These are phyloP conservation scores for Drosophila auraria DNA, from an alignment of 1,140 invertebrate genomes.

Conservation along the genomic window DNA sequence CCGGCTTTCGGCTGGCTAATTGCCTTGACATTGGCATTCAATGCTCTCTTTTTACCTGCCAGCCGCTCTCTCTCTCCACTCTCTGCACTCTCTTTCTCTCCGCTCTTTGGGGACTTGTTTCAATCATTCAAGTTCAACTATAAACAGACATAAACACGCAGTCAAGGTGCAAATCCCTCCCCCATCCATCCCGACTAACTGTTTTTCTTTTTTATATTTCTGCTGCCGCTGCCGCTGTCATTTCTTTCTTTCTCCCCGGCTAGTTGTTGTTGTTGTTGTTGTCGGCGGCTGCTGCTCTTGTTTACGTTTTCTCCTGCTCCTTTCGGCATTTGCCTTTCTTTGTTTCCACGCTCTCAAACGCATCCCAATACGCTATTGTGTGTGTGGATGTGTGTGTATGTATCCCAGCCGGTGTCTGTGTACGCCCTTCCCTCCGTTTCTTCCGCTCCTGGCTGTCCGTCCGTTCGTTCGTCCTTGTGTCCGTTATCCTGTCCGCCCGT, in stretches of 20 bases:
- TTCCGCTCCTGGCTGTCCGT: constrained; percentile 20
- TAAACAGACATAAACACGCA: constrained; percentile 60
- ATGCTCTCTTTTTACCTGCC: constrained; percentile 15
- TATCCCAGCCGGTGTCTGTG: constrained; percentile 57
- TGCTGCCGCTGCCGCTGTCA: constrained; percentile 2
- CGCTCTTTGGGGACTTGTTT: constrained; percentile 44
- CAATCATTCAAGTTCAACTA: constrained; percentile 66
- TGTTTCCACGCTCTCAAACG: constrained; percentile 38
- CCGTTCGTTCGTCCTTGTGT: constrained; percentile 25
- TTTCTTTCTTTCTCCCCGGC: constrained; percentile 15
- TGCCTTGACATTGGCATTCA: constrained; percentile 83
- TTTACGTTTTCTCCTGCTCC: constrained; percentile 33
- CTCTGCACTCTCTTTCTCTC: constrained; percentile 16
- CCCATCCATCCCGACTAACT: constrained; percentile 10
- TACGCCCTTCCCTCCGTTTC: constrained; percentile 38
- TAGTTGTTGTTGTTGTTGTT: constrained; percentile 12
- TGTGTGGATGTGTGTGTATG: constrained; percentile 26
- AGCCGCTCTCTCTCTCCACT: constrained; percentile 1
- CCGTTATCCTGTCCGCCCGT: constrained; percentile 11
- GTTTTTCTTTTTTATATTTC: constrained; percentile 20
- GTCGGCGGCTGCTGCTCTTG: constrained; percentile 25
- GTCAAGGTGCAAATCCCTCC: constrained; percentile 31
- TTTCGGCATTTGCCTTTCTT: constrained; percentile 36
- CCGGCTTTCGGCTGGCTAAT: constrained; percentile 79
- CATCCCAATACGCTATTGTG: constrained; percentile 52